Base-by-base conservation (phyloP, 2,797 vertebrate genomes). In the Tauraco hartlaubi region DNA sequence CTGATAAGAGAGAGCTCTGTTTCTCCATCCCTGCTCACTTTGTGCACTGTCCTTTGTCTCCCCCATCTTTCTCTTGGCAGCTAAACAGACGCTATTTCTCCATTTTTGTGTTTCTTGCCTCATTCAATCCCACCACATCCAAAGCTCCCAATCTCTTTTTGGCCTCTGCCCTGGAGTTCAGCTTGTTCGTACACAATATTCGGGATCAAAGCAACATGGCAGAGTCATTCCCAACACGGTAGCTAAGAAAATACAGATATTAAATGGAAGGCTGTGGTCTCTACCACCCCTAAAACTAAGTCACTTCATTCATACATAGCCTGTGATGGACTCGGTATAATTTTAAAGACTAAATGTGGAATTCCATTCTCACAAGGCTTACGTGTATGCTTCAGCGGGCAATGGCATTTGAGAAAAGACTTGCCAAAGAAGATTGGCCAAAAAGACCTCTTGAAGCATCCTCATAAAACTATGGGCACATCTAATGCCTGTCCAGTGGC, bases 401-500 rank as follows among this genome's bases (percentile, higher is more conserved):
- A 55, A 33, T 2, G 1, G 29, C 28, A 41, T 35, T 75, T 71
- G 49, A 86, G 62, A 59, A 66, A 44, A 86, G 29, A 31, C n/a
- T 81, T 80, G 37, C 28, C n/a, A 72, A 33, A 37, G 25, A 52
- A 56, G 66, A 56, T 15, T 66, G 76, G 21, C 54, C 43, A 52
- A 43, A 67, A 61, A 54, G 25, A 16, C 35, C 59, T 1, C 0
- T 17, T 66, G 13, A 87, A 74, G 28, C 5, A 31, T 62, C 46
- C n/a, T 68, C 67, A 48, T 8, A 46, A 39, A 79, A 23, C 19
- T 22, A 2, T 0, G 8, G 29, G 37, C 29, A 26, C 0, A 1
- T 43, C 26, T 51, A 31, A 20, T 1, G 1, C 35, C 48, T 67
- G 67, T 21, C 25, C 19, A 21, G 29, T 20, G 29, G 41, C 44